Percentiles rank a stretch among this genome's conserved stretches.
Conservation (phyloP, 2,113 vertebrate genomes). For the Lethenteron camtschaticum region DNA sequence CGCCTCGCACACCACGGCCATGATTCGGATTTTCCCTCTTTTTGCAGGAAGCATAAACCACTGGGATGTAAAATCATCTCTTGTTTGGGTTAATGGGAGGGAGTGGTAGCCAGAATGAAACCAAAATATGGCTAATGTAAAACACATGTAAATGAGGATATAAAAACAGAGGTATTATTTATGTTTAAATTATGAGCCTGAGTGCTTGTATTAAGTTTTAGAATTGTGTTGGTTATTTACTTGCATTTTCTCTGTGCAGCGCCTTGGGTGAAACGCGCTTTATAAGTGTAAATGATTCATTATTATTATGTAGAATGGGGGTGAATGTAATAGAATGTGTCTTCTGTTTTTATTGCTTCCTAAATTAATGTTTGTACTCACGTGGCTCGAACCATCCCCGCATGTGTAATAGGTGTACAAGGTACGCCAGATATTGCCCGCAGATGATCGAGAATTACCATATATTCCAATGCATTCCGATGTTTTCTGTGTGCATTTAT, state of each 20-base stretch:
- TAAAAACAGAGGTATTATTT: neutral
- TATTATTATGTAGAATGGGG: no score
- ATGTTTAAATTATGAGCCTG: no score
- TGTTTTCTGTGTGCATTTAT: conserved; percentile 9
- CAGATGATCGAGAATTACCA: neutral
- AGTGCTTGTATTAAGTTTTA: no score
- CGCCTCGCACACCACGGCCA: neutral
- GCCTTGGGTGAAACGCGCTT: no score
- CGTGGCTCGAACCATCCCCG: neutral
- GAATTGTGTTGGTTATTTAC: no score
- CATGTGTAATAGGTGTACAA: no score
- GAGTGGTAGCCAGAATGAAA: neutral
- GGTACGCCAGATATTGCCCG: neutral
- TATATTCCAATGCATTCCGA: conserved; percentile 7
- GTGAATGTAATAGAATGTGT: conserved; percentile 3
- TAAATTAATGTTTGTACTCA: neutral
- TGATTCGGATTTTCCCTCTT: neutral
- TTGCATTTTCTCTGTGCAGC: no score
- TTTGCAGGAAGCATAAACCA: neutral
- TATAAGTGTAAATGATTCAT: no score
- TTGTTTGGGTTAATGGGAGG: neutral
- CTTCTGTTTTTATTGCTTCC: conserved; percentile 2
- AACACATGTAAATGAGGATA: neutral
- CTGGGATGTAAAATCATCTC: neutral
- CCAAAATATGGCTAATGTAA: neutral